These are phyloP conservation scores for Drosophila nr. fundita DNA, from an alignment of 2,888 invertebrate genomes.

Conservation along the genomic window DNA sequence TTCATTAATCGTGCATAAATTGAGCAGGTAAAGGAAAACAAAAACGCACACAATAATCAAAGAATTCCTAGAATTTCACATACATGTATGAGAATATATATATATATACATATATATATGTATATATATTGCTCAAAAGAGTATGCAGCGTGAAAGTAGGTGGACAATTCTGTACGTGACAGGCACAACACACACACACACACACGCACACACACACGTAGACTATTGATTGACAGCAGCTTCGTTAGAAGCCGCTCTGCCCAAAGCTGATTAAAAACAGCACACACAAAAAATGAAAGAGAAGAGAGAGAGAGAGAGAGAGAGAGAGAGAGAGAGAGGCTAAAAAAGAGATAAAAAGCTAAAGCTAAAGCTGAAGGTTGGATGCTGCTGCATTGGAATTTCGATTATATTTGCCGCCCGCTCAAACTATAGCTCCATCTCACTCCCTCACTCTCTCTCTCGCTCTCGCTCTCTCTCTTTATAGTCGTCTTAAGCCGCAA, in stretches of 20 bases:
- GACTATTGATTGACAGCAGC: slow-evolving; percentile 47
- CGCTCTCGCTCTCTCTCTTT: slow-evolving; percentile 16
- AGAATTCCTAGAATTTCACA: slow-evolving; percentile 42
- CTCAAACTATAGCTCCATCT: neutral
- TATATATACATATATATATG: neutral
- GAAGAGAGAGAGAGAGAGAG: neutral
- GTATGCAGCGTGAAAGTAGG: slow-evolving; percentile 74
- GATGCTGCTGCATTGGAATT: slow-evolving; percentile 67
- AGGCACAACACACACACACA: slow-evolving; percentile 42
- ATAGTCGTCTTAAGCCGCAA: slow-evolving; percentile 66
- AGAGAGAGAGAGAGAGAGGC: neutral
- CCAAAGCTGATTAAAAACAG: slow-evolving; percentile 70
- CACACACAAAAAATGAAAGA: slow-evolving; percentile 6
- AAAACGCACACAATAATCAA: slow-evolving; percentile 21
- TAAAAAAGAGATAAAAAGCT: slow-evolving; percentile 12
- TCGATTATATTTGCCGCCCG: slow-evolving; percentile 68
- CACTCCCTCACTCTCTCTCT: slow-evolving; percentile 1
- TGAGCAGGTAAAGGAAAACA: slow-evolving; percentile 53
- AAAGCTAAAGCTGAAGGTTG: slow-evolving; percentile 37
- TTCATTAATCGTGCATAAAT: slow-evolving; percentile 80
- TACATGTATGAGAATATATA: slow-evolving; percentile 2
- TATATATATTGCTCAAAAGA: slow-evolving; percentile 1
- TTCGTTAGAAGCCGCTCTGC: slow-evolving; percentile 64
- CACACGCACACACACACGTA: slow-evolving; percentile 23
- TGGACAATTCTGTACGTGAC: slow-evolving; percentile 74